A percentile compares a stretch with the other conserved stretches of the same genome.
phyloP scores from a whole-genome alignment of 2,797 vertebrate species.

The Eutrigla gurnardus region DNA sequence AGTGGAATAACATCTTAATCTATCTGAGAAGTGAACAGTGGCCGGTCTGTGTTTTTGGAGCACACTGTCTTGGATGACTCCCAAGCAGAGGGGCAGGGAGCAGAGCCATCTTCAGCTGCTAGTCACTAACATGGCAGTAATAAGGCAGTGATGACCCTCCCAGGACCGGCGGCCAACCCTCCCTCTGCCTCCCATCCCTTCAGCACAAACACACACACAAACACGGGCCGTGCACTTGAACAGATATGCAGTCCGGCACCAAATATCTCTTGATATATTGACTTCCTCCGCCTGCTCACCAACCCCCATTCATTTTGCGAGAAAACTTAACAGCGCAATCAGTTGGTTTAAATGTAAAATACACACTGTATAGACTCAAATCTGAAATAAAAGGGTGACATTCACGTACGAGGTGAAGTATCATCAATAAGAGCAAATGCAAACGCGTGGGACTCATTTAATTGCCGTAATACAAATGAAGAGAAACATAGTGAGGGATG shows the following conservation, averaged over 20 bases:
- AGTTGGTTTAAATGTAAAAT: slow-evolving; percentile 13
- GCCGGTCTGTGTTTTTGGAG: slow-evolving; percentile 81
- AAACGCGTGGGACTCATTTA: not conserved
- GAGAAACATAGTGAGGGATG: not conserved
- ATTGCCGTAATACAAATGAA: slow-evolving; percentile 23
- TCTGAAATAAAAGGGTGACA: slow-evolving; percentile 1
- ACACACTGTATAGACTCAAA: not conserved
- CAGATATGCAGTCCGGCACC: slow-evolving; percentile 26
- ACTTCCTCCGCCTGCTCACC: slow-evolving; percentile 30
- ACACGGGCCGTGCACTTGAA: slow-evolving; percentile 43
- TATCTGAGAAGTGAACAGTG: slow-evolving; percentile 80
- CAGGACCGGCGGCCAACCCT: slow-evolving; percentile 74
- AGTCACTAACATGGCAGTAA: slow-evolving; percentile 82
- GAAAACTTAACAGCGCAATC: not conserved
- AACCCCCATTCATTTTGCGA: slow-evolving; percentile 29
- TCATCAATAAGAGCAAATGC: slow-evolving; percentile 17
- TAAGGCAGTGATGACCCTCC: slow-evolving; percentile 79
- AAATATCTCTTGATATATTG: slow-evolving; percentile 33
- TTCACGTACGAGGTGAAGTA: slow-evolving; percentile 11
- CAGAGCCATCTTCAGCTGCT: slow-evolving; percentile 81
- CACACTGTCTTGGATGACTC: slow-evolving; percentile 81
- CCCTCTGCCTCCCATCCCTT: slow-evolving; percentile 61
- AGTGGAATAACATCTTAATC: slow-evolving; percentile 81
- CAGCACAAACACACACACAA: slow-evolving; percentile 50
- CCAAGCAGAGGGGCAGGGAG: slow-evolving; percentile 80